Evolutionary conservation across 2,888 invertebrate genomes (phyloP).

Genomic region (Orchesellides sinensis): DNA sequence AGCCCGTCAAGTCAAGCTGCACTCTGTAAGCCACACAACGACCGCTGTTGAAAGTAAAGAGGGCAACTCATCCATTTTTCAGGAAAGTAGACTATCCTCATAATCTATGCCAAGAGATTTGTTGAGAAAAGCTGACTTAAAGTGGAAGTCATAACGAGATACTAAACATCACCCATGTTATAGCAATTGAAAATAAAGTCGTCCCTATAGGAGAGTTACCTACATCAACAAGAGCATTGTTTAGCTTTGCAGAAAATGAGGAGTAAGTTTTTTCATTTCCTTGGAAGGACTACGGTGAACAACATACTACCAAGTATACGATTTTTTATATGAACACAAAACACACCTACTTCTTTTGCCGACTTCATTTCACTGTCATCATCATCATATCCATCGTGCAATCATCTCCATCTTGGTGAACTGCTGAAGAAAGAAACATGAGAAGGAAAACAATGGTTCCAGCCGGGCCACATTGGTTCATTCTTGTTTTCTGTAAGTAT

Average conservation of each 20-base stretch:
- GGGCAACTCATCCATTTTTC: constrained; percentile 64
- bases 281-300: constrained; percentile 8
- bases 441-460: constrained; percentile 74
- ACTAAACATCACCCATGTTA: not conserved
- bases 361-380: constrained; percentile 17
- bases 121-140: constrained; percentile 17
- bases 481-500: constrained; percentile 74
- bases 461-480: constrained; percentile 73
- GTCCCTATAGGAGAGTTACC: not conserved
- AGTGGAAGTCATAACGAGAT: constrained; percentile 4
- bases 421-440: constrained; percentile 61
- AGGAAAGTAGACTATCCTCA: constrained; percentile 61
- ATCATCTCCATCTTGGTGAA: constrained; percentile 29
- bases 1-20: constrained; percentile 35
- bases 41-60: constrained; percentile 60
- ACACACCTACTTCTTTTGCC: not conserved
- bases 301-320: constrained; percentile 4
- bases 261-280: constrained; percentile 49
- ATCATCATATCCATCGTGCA: constrained; percentile 42
- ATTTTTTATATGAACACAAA: constrained; percentile 19
- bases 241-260: constrained; percentile 57
- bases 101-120: constrained; percentile 64
- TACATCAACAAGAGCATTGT: constrained; percentile 24
- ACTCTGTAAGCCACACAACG: constrained; percentile 27
- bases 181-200: constrained; percentile 40